Evolutionary conservation across 1,140 invertebrate species (phyloP).

Genomic region (Cyrtorhinus lividipennis): DNA sequence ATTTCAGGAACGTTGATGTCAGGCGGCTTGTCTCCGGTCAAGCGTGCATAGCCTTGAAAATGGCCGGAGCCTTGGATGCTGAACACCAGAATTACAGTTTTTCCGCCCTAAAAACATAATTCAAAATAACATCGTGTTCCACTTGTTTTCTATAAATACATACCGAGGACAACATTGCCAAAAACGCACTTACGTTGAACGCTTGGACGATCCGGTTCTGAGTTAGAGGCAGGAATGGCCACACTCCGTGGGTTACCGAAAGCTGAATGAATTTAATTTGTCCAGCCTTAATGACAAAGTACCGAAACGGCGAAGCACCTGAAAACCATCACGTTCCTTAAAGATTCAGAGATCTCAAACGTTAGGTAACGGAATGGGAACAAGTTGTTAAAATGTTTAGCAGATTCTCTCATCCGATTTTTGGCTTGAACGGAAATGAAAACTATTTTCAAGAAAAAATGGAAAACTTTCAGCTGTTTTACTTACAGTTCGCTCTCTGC

Average conservation of each 20-base stretch:
- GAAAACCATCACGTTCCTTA: too few species aligned
- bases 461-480: too few species aligned
- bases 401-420: too few species aligned
- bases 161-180: background rate
- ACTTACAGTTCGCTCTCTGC: conserved; percentile 16
- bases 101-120: conserved; percentile 31
- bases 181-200: conserved; percentile 30
- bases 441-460: too few species aligned
- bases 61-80: conserved; percentile 38
- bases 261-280: conserved; percentile 34
- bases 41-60: conserved; percentile 38
- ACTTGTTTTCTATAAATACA: conserved; percentile 3
- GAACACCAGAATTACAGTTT: conserved; percentile 36
- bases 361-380: too few species aligned
- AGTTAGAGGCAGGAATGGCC: conserved; percentile 34
- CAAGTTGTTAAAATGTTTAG: too few species aligned
- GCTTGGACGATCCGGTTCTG: conserved; percentile 34
- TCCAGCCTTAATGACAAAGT: conserved; percentile 37
- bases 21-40: conserved; percentile 28
- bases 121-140: background rate
- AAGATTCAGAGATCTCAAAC: too few species aligned
- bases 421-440: too few species aligned
- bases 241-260: conserved; percentile 32
- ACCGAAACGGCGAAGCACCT: conserved; percentile 22
- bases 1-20: conserved; percentile 31